Base-by-base conservation (phyloP, 2,797 vertebrate genomes). In the Lepilemur septentrionalis region DNA sequence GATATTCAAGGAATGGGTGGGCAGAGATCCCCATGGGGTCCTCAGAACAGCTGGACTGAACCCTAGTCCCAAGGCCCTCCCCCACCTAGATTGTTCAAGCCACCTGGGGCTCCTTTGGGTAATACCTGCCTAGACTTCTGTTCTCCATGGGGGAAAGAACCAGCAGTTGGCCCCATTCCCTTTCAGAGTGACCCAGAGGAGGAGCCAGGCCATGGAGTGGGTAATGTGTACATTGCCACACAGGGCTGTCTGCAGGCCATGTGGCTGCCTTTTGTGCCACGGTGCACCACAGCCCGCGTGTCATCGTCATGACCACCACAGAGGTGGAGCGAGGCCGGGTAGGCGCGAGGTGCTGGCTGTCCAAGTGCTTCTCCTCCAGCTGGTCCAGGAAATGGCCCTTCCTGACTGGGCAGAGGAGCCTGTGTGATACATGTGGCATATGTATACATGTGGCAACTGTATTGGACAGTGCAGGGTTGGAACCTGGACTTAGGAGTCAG, bases 301-400 rank as follows among this genome's bases (percentile, higher is more conserved):
- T 99, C 97, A 99, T 99, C 3, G 99, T 99, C 96, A 99, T 99
- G 99, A 99, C 99, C 1, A 99, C 99, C 35, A 99, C 99, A 98
- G 99, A 99, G 97, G 98, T 99, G 98, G 99, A 99, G 96, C 96
- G 99, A 97, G 99, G 99, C 93, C 98, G 99, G 99, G 99, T 99
- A 97, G 98, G 99, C 8, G 0, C 35, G 3, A 2, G 4, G 38
- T 73, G 15, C 32, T 50, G 12, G 32, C 6, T 22, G 11, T 50
- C 43, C 20, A 1, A 50, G 18, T 23, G 61, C 35, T 25, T 32
- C 25, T 50, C 46, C 18, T 79, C 35, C 35, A 11, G 15, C 35
- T 14, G n/a, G 55, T 23, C 23, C 22, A 57, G 55, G 55, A 57
- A 57, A 25, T 25, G 83, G 18, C 41, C 30, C 43, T 46, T 70